Percentiles rank a stretch among this genome's conserved stretches.
Conservation (phyloP, 2,888 invertebrate genomes). For the Lepeophtheirus nordmannii region DNA sequence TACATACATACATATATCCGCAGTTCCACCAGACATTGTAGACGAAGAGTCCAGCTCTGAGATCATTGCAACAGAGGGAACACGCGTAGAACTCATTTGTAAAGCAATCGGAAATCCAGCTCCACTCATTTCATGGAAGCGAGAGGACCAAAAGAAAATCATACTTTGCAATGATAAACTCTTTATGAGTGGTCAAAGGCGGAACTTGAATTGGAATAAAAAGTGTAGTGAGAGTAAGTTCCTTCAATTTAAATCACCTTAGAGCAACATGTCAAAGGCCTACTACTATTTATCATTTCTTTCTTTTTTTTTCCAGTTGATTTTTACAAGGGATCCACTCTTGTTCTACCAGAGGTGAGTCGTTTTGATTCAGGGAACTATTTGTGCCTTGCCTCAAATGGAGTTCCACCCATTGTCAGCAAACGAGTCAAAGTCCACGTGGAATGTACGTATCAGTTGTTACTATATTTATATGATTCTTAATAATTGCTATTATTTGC, state of each 20-base stretch:
- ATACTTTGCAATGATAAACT: conserved; percentile 72
- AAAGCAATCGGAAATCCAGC: conserved; percentile 31
- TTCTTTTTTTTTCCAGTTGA: neutral
- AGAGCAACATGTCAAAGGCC: too few species aligned
- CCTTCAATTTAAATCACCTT: too few species aligned
- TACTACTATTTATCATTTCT: too few species aligned
- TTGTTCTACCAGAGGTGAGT: conserved; percentile 11
- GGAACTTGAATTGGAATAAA: neutral
- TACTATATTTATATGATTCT: neutral
- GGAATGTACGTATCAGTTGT: conserved; percentile 10
- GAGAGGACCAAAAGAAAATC: conserved; percentile 74
- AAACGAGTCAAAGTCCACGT: conserved; percentile 13
- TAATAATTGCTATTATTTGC: neutral
- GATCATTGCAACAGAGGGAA: conserved; percentile 31
- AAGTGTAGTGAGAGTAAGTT: neutral
- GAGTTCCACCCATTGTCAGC: conserved; percentile 22
- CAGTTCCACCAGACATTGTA: conserved; percentile 36
- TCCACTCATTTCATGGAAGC: conserved; percentile 79
- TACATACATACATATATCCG: neutral
- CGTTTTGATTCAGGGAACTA: conserved; percentile 13
- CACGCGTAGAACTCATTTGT: conserved; percentile 31
- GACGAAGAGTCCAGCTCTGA: conserved; percentile 34
- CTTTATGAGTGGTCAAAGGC: conserved; percentile 35
- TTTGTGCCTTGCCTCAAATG: conserved; percentile 13
- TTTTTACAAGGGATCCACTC: conserved; percentile 10